Evolutionary conservation across 2,888 invertebrate genomes (phyloP), one percentile per base, ranked within the genome.

Genomic region (Calameuta filiformis): DNA sequence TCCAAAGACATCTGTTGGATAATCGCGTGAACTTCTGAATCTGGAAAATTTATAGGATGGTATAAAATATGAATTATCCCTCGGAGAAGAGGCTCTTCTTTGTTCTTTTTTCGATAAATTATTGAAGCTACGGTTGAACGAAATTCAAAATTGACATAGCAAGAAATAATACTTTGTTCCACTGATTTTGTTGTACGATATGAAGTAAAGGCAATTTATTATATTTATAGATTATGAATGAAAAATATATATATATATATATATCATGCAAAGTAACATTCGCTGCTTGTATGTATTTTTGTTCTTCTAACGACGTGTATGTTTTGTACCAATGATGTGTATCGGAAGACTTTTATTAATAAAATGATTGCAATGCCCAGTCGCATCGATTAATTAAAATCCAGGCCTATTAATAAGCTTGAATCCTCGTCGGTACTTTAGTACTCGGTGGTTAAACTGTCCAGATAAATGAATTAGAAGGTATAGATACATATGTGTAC

Each of bases 241-340:
- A 78, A 81, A 76, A 78, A 33, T 4, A 81, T 79, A 81, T 81
- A 82, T 79, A 81, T 78, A 80, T 79, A 82, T 82, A 80, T 78
- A 79, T 76, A 80, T 81, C 77, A 81, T 80, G 80, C 81, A 83
- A 84, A 77, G 83, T 81, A 83, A 87, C 81, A 83, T 79, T 84
- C n/a, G 83, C 85, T 84, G 86, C 84, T 87, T 84, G 84, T 87
- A 88, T 82, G 87, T 87, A 89, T 85, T 88, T 88, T 87, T 56
- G 56, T 56, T 85, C 85, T 89, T 90, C 83, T 84, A 86, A 89
- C 84, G 80, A 88, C 82, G 84, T 87, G 86, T 88, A 88, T 88
- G 88, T 89, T 90, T 90, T 90, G 84, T 90, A 90, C 90, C 87
- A 87, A 82, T 86, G 86, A 88, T 83, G 83, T 87, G 89, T 89